phyloP scores from a whole-genome alignment of 2,888 invertebrate species.

The Lycaena phlaeas region DNA sequence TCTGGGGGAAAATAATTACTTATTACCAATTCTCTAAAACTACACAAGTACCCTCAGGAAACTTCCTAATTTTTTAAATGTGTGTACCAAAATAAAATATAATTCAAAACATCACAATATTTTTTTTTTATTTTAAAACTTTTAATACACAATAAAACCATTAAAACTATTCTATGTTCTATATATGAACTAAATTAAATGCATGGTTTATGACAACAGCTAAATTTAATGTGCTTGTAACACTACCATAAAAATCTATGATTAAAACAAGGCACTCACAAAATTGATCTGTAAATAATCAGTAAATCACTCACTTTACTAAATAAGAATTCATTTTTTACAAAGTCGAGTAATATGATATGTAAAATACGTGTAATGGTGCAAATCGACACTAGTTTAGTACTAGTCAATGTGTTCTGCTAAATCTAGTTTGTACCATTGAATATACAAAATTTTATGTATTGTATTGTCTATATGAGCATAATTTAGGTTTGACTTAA shows the following conservation, averaged over 20 bases:
- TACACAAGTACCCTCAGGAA: too few relatives aligned
- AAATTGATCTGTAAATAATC: conserved; percentile 14
- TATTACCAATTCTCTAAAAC: too few relatives aligned
- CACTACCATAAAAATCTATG: conserved; percentile 9
- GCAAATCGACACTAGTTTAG: conserved; percentile 11
- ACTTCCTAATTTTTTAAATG: too few relatives aligned
- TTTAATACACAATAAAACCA: conserved; percentile 12
- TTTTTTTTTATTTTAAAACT: conserved; percentile 37
- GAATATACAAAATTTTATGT: conserved; percentile 41
- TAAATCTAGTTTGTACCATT: conserved; percentile 63
- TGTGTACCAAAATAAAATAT: conserved; percentile 17
- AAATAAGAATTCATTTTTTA: not conserved
- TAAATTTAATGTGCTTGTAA: conserved; percentile 18
- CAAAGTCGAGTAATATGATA: not conserved
- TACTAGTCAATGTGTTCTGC: conserved; percentile 10
- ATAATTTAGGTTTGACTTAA: conserved; percentile 20
- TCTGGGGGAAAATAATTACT: too few relatives aligned
- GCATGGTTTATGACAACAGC: conserved; percentile 58
- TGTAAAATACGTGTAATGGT: conserved; percentile 9
- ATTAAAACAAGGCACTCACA: conserved; percentile 18
- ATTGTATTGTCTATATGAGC: conserved; percentile 64
- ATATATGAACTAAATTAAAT: conserved; percentile 36
- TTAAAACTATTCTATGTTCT: conserved; percentile 25
- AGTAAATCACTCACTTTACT: too few relatives aligned
- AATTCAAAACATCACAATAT: conserved; percentile 27